Percentiles rank a stretch among this genome's conserved stretches.
These are phyloP conservation scores for Papilio polytes DNA, from an alignment of 1,140 invertebrate species.

Conservation along the genomic window DNA sequence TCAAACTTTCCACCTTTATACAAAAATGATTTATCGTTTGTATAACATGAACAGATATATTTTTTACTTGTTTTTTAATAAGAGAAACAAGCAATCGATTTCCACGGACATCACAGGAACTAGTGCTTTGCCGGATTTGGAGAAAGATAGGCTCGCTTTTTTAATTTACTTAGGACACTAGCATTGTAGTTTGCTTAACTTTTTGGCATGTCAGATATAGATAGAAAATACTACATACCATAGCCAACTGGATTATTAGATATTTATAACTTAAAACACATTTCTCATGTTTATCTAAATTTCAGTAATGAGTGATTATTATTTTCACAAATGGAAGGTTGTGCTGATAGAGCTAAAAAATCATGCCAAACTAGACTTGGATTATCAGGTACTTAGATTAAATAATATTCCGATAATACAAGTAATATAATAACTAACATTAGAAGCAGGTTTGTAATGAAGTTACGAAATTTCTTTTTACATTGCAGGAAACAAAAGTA, in stretches of 20 bases:
- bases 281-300: constrained; percentile 39
- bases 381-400: constrained; percentile 58
- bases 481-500: constrained; percentile 51
- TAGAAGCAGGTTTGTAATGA: not conserved
- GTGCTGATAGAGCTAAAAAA: constrained; percentile 49
- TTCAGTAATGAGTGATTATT: constrained; percentile 65
- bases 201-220: not conserved
- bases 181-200: not conserved
- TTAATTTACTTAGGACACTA: too few relatives aligned
- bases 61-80: too few relatives aligned
- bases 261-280: not conserved
- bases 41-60: not conserved
- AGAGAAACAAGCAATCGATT: too few relatives aligned
- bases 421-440: too few relatives aligned
- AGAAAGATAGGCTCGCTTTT: too few relatives aligned
- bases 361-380: constrained; percentile 53
- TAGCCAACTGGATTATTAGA: constrained; percentile 42
- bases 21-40: constrained; percentile 35
- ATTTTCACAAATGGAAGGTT: constrained; percentile 64
- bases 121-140: too few relatives aligned
- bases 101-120: too few relatives aligned
- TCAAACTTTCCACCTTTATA: constrained; percentile 40
- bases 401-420: not conserved
- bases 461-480: not conserved
- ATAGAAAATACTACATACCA: not conserved